These are phyloP conservation scores for Mamestra configurata DNA, from an alignment of 1,140 invertebrate genomes.

Conservation along the genomic window DNA sequence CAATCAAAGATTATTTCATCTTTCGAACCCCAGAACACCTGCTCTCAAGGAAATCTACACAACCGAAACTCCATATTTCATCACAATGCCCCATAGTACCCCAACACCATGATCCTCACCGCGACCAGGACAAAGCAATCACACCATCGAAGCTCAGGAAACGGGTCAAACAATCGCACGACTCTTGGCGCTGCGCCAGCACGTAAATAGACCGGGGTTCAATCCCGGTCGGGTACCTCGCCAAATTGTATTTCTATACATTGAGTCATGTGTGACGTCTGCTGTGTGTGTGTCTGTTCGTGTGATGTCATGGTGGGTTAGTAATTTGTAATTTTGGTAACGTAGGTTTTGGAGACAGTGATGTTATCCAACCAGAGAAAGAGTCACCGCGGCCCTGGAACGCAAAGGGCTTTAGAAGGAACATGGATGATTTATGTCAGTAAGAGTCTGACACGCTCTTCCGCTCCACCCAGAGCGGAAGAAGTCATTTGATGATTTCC, in stretches of 20 bases:
- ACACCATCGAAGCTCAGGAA: conserved; percentile 32
- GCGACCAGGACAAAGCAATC: conserved; percentile 41
- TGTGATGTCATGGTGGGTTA: conserved; percentile 32
- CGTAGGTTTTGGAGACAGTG: neutral
- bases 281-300: conserved; percentile 22
- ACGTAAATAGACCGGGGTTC: conserved; percentile 56
- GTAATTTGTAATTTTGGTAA: conserved; percentile 3
- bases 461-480: no score
- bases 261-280: conserved; percentile 44
- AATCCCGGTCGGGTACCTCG: conserved; percentile 48
- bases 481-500: no score
- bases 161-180: conserved; percentile 52
- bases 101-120: neutral
- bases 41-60: neutral
- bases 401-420: no score
- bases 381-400: no score
- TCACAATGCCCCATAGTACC: neutral
- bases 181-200: conserved; percentile 50
- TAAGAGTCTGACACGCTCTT: no score
- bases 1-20: no score
- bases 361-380: no score
- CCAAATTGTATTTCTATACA: conserved; percentile 55
- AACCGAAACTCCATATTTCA: neutral
- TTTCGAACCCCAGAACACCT: neutral
- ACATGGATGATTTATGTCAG: no score